Evolutionary conservation across 2,113 vertebrate species (phyloP).

Genomic region (Toxotes chatareus): DNA sequence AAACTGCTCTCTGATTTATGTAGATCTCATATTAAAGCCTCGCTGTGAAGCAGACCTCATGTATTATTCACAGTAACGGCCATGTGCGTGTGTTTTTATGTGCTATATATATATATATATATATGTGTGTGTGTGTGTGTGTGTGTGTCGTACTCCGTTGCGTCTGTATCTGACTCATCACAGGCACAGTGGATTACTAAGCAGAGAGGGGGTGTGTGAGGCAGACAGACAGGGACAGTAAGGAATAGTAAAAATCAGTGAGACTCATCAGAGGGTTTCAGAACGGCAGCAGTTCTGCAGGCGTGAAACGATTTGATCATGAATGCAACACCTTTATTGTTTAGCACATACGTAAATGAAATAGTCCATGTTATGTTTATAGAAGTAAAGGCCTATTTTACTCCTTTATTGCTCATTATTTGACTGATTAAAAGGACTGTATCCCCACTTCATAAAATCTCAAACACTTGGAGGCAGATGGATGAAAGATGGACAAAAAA

Average conservation of each 20-base stretch:
- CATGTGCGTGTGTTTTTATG: slow-evolving; percentile 41
- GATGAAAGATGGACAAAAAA: background rate
- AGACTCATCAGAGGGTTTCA: background rate
- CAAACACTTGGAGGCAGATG: background rate
- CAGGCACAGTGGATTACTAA: slow-evolving; percentile 32
- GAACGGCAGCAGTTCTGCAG: background rate
- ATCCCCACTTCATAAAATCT: background rate
- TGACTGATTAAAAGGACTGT: background rate
- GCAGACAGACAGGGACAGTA: background rate
- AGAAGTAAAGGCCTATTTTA: background rate
- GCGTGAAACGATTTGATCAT: background rate
- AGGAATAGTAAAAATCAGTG: background rate
- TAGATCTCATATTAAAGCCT: slow-evolving; percentile 71
- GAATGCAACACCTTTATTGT: background rate
- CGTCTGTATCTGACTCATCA: slow-evolving; percentile 47
- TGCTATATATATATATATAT: slow-evolving; percentile 8
- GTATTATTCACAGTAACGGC: slow-evolving; percentile 65
- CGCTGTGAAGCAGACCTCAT: slow-evolving; percentile 56
- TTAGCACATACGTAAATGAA: background rate
- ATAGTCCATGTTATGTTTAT: background rate
- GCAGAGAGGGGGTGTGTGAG: slow-evolving; percentile 4
- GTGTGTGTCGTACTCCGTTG: slow-evolving; percentile 8
- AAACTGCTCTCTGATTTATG: slow-evolving; percentile 69
- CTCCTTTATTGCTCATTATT: slow-evolving; percentile 13
- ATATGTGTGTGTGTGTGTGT: no score